phyloP scores from a whole-genome alignment of 1,140 invertebrate species.

The Ostrea edulis region DNA sequence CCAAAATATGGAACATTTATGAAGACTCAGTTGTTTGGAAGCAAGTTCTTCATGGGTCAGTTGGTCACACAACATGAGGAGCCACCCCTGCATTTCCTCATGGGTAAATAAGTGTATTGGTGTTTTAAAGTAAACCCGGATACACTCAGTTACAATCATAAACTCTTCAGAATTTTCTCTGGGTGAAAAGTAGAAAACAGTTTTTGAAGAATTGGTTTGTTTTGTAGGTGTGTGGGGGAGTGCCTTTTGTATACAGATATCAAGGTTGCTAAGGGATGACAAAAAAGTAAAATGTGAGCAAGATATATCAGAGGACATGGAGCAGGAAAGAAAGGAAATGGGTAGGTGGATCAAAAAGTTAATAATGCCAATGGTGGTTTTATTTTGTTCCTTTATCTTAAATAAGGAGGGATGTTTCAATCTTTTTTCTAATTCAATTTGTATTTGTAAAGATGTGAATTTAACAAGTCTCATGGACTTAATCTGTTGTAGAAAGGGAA shows the following conservation, averaged over 20 bases:
- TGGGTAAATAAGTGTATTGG: conserved; percentile 62
- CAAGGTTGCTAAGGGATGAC: conserved; percentile 76
- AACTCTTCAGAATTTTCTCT: not conserved
- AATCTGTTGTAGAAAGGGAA: conserved; percentile 59
- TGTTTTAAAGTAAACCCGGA: not conserved
- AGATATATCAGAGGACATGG: conserved; percentile 2
- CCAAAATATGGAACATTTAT: conserved; percentile 81
- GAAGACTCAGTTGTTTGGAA: conserved; percentile 79
- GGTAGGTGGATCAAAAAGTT: conserved; percentile 28
- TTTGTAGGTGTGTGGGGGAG: conserved; percentile 80
- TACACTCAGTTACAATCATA: not conserved
- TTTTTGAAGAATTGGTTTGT: not conserved
- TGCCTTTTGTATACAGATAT: conserved; percentile 81
- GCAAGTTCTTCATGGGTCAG: conserved; percentile 80
- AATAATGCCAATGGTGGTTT: not conserved
- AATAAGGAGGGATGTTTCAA: too few species aligned
- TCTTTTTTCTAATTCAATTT: too few species aligned
- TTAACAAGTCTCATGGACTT: not conserved
- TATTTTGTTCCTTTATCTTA: not conserved
- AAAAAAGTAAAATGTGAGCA: conserved; percentile 59
- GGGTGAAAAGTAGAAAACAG: not conserved
- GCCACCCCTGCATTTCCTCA: conserved; percentile 75
- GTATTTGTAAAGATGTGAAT: too few species aligned
- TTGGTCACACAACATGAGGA: conserved; percentile 78
- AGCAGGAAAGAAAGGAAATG: conserved; percentile 45